phyloP scores from a whole-genome alignment of 2,888 invertebrate species.

The Hypsopygia costalis region DNA sequence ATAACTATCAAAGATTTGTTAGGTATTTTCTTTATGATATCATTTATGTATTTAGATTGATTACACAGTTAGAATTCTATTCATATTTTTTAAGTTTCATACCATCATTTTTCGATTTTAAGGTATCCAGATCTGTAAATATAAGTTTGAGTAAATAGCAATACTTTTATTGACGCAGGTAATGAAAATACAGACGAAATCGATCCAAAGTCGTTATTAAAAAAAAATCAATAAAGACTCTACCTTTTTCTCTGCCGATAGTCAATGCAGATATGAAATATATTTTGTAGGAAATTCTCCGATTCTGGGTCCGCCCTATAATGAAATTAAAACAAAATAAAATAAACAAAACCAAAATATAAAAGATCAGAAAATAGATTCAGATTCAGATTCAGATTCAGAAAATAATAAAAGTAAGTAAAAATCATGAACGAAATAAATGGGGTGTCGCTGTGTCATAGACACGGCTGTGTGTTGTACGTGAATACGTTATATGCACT shows the following conservation, averaged over 20 bases:
- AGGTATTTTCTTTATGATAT: too few relatives aligned
- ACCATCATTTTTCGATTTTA: background rate
- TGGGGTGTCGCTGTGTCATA: too few relatives aligned
- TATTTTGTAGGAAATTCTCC: constrained; percentile 83
- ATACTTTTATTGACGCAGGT: too few relatives aligned
- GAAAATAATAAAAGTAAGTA: too few relatives aligned
- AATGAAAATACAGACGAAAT: background rate
- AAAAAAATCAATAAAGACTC: constrained; percentile 1
- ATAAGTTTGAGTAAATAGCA: background rate
- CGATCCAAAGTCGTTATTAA: background rate
- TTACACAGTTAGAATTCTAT: too few relatives aligned
- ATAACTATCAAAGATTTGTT: too few relatives aligned
- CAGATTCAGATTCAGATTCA: too few relatives aligned
- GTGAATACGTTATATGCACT: too few relatives aligned
- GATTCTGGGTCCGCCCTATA: constrained; percentile 84
- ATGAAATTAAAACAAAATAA: constrained; percentile 36
- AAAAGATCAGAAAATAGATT: background rate
- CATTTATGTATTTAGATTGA: too few relatives aligned
- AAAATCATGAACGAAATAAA: too few relatives aligned
- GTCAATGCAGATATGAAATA: constrained; percentile 87
- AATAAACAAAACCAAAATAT: constrained; percentile 3
- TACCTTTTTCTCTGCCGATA: constrained; percentile 55
- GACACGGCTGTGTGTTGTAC: too few relatives aligned
- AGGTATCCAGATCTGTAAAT: background rate
- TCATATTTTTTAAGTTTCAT: background rate